Percentiles rank a stretch among this genome's conserved stretches.
These are phyloP conservation scores for Bombus affinis DNA, from an alignment of 1,140 invertebrate species.

Conservation along the genomic window DNA sequence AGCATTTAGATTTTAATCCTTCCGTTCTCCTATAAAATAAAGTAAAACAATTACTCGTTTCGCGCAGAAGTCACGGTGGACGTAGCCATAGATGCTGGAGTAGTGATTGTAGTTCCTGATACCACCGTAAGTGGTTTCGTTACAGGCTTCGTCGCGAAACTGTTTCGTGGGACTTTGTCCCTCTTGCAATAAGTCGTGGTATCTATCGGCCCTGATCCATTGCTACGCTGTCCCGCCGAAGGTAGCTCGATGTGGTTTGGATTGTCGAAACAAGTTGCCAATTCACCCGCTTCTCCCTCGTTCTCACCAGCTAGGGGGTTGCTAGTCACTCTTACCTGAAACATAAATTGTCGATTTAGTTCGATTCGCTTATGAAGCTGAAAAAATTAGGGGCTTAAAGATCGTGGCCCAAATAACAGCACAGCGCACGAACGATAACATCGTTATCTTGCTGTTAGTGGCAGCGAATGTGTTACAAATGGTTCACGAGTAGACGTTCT, in stretches of 20 bases:
- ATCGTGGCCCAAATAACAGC: not conserved
- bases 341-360: not conserved
- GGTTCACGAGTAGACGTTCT: too few relatives aligned
- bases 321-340: conserved; percentile 88
- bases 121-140: conserved; percentile 61
- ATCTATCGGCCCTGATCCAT: conserved; percentile 84
- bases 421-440: not conserved
- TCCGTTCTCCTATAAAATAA: not conserved
- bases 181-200: conserved; percentile 89
- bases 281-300: conserved; percentile 84
- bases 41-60: conserved; percentile 75
- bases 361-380: not conserved
- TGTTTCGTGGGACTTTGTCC: conserved; percentile 79
- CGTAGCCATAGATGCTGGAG: conserved; percentile 57
- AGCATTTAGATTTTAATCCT: too few relatives aligned
- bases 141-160: conserved; percentile 67
- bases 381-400: too few relatives aligned
- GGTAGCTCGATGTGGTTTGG: conserved; percentile 88
- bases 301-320: conserved; percentile 88
- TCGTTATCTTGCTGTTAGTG: too few relatives aligned
- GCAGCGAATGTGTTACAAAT: too few relatives aligned
- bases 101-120: conserved; percentile 44
- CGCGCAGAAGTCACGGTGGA: conserved; percentile 56
- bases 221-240: conserved; percentile 74
- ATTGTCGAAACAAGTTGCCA: conserved; percentile 88